A percentile compares a stretch with the other conserved stretches of the same genome.
phyloP scores from a whole-genome alignment of 1,140 invertebrate species.

The Scaptomyza montana region DNA sequence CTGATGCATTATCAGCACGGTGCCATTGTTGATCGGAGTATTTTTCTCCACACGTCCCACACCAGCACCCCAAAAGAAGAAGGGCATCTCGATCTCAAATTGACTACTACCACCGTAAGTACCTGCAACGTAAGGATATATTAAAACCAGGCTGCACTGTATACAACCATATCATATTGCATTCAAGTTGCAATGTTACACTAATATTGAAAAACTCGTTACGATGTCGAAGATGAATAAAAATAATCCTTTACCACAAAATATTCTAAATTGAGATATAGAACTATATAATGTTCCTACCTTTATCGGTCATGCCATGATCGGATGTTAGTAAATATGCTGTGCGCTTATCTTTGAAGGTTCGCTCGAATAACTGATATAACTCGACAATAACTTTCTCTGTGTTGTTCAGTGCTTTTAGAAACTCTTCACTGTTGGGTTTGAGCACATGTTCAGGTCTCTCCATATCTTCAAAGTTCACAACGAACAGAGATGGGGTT shows the following conservation, averaged over 20 bases:
- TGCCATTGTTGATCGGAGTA: not conserved
- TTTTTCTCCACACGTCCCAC: slow-evolving; percentile 82
- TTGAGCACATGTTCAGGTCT: slow-evolving; percentile 96
- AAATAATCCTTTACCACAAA: too few relatives aligned
- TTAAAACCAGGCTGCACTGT: too few relatives aligned
- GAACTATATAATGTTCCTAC: slow-evolving; percentile 81
- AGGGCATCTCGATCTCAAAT: slow-evolving; percentile 95
- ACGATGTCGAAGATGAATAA: too few relatives aligned
- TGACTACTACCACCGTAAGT: slow-evolving; percentile 95
- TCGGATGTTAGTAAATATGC: slow-evolving; percentile 97
- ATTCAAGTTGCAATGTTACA: too few relatives aligned
- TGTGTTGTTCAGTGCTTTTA: slow-evolving; percentile 90
- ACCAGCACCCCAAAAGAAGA: slow-evolving; percentile 97
- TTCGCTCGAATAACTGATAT: slow-evolving; percentile 88
- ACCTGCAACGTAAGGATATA: slow-evolving; percentile 64
- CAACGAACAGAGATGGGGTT: slow-evolving; percentile 92
- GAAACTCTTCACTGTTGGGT: slow-evolving; percentile 93
- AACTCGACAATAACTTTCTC: slow-evolving; percentile 90
- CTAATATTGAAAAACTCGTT: too few relatives aligned
- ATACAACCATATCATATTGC: not conserved
- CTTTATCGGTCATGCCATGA: slow-evolving; percentile 99
- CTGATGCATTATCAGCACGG: slow-evolving; percentile 83
- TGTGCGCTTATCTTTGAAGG: slow-evolving; percentile 92
- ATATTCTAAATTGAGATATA: too few relatives aligned
- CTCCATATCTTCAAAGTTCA: slow-evolving; percentile 96